A percentile compares a stretch with the other conserved stretches of the same genome.
Evolutionary conservation across 2,113 vertebrate species (phyloP).

Genomic region (Prunella fulvescens): DNA sequence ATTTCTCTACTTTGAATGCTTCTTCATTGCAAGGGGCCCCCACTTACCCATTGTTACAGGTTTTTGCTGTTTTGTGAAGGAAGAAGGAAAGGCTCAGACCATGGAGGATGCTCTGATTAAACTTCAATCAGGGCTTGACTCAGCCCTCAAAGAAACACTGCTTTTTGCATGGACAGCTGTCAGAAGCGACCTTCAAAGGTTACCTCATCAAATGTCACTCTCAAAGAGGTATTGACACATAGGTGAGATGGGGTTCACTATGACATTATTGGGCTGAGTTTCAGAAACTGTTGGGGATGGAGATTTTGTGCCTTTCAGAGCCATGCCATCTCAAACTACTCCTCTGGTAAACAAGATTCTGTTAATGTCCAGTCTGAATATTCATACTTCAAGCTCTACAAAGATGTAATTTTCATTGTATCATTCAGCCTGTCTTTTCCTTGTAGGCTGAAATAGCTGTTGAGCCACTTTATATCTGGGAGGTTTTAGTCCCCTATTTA

Average conservation of each 20-base stretch:
- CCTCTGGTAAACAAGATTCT: not conserved
- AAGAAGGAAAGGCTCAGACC: not conserved
- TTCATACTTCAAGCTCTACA: not conserved
- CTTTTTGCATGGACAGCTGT: not conserved
- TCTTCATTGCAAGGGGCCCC: constrained; percentile 15
- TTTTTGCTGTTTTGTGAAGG: constrained; percentile 13
- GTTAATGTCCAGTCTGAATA: not conserved
- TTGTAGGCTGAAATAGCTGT: not conserved
- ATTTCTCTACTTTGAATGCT: constrained; percentile 59
- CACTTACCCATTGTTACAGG: not conserved
- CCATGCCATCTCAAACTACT: not conserved
- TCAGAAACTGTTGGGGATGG: not conserved
- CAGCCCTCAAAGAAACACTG: not conserved
- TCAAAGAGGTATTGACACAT: not conserved
- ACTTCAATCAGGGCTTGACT: not conserved
- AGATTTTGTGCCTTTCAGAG: constrained; percentile 25
- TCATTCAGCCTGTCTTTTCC: not conserved
- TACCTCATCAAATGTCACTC: not conserved
- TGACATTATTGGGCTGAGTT: not conserved
- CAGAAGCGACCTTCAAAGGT: not conserved
- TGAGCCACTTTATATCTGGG: not conserved
- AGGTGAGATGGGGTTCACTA: not conserved
- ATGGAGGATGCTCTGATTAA: not conserved
- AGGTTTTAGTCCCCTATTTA: not conserved
- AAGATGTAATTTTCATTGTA: not conserved